phyloP scores from a whole-genome alignment of 2,888 invertebrate genomes.

The Melieria picta region DNA sequence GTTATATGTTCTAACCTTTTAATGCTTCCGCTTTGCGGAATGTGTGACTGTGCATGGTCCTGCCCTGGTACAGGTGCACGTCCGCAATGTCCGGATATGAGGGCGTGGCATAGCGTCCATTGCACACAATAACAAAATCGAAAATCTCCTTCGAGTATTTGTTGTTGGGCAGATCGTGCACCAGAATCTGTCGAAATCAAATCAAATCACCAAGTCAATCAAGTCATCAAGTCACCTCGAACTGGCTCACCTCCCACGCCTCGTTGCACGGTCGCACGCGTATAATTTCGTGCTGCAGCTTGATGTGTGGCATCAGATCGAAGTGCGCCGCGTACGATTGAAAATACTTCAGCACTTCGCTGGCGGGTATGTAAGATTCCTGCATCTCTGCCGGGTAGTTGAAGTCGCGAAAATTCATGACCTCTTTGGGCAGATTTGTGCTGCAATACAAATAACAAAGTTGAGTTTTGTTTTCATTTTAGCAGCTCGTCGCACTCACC shows the following conservation, averaged over 20 bases:
- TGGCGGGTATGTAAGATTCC: constrained; percentile 79
- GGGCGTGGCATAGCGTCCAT: constrained; percentile 87
- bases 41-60: constrained; percentile 80
- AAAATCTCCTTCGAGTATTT: constrained; percentile 70
- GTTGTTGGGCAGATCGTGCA: constrained; percentile 54
- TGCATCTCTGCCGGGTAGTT: constrained; percentile 73
- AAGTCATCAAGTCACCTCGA: background rate
- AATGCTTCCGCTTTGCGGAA: constrained; percentile 81
- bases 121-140: constrained; percentile 85
- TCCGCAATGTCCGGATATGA: constrained; percentile 77
- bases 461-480: background rate
- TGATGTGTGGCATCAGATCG: constrained; percentile 73
- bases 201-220: constrained; percentile 9
- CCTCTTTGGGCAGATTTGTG: constrained; percentile 92
- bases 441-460: constrained; percentile 66
- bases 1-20: constrained; percentile 58
- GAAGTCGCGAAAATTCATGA: constrained; percentile 91
- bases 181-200: constrained; percentile 50
- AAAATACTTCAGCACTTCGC: constrained; percentile 79
- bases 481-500: constrained; percentile 68
- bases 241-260: constrained; percentile 71
- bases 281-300: constrained; percentile 71
- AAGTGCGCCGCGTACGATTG: constrained; percentile 78
- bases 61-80: constrained; percentile 72
- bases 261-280: constrained; percentile 69